Base-by-base conservation (phyloP, 1,140 invertebrate genomes). In the Tribolium castaneum region DNA sequence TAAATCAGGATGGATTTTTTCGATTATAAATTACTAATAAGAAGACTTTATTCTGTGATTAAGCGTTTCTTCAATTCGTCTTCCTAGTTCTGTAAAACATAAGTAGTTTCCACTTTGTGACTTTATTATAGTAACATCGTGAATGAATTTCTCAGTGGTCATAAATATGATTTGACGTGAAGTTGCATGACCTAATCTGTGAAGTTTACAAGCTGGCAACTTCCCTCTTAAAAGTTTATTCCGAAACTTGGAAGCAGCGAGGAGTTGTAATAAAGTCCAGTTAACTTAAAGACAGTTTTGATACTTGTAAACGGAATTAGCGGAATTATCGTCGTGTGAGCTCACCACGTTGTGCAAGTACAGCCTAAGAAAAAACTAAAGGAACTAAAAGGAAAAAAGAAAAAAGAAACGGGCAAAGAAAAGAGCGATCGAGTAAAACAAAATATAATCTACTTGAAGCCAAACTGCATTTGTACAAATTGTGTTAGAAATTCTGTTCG, bases 341-440 rank as follows among this genome's bases (percentile, higher is more conserved):
- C 13, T 50, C 66, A 54, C 70, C 45, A 66, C 59, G 52, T 72
- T 78, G 80, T 82, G 80, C 80, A 82, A 82, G 77, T 80, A 80
- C 79, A 49, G 35, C 51, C 54, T 51, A 70, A 54, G 4, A 66
- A 14, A 35, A 59, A 59, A 66, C 10, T 35, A 35, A 66, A 14
- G 30, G 30, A 62, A 62, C 19, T n/a, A 62, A 62, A 62, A 62
- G 19, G 19, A 30, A 7, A n/a, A n/a, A 25, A 76, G 35, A 35
- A 30, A 56, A 74, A 78, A 76, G 49, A 50, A 78, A 70, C 75
- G 52, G 59, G 74, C 62, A 81, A 79, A 81, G 66, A 80, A 79
- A 79, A 70, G 82, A 82, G 82, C 80, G 81, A 80, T 84, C 81
- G 83, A 84, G 83, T 84, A 83, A 81, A 81, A 81, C 81, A 81